Conservation (phyloP, 2,797 vertebrate species). For the Catostomus latipinnis region DNA sequence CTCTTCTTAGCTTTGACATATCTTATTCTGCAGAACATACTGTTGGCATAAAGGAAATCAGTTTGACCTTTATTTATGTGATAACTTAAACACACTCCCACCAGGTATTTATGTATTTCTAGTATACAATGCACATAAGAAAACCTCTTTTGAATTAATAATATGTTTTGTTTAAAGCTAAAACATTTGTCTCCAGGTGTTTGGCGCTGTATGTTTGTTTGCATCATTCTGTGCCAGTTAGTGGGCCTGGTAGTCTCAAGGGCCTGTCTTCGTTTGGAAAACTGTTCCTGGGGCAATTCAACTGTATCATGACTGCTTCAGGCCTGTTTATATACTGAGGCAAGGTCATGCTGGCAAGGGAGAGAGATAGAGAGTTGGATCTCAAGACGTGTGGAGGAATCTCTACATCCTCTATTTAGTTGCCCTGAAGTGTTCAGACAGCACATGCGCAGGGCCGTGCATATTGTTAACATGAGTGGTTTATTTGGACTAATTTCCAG, state of each 20-base stretch:
- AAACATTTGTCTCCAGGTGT: constrained; percentile 56
- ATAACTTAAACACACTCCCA: constrained; percentile 61
- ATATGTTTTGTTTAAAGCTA: constrained; percentile 67
- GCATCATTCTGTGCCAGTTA: constrained; percentile 72
- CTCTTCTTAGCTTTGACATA: constrained; percentile 60
- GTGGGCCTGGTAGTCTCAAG: constrained; percentile 63
- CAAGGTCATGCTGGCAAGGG: constrained; percentile 45
- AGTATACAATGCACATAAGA: constrained; percentile 68
- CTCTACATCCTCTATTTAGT: constrained; percentile 37
- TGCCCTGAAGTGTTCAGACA: constrained; percentile 50
- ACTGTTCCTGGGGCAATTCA: constrained; percentile 47
- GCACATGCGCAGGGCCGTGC: constrained; percentile 47
- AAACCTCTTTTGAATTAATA: constrained; percentile 69
- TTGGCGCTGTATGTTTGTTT: constrained; percentile 65
- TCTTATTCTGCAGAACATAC: constrained; percentile 63
- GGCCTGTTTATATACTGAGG: constrained; percentile 78
- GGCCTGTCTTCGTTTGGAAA: constrained; percentile 72
- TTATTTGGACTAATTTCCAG: constrained; percentile 51
- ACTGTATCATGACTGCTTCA: constrained; percentile 72
- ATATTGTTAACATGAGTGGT: constrained; percentile 37
- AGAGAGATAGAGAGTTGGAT: constrained; percentile 31
- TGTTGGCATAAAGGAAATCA: constrained; percentile 60
- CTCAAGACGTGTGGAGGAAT: not conserved
- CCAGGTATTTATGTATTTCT: constrained; percentile 65
- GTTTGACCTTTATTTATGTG: constrained; percentile 47